Evolutionary conservation across 2,888 invertebrate species (phyloP).

Genomic region (Metopia argyrocephala): DNA sequence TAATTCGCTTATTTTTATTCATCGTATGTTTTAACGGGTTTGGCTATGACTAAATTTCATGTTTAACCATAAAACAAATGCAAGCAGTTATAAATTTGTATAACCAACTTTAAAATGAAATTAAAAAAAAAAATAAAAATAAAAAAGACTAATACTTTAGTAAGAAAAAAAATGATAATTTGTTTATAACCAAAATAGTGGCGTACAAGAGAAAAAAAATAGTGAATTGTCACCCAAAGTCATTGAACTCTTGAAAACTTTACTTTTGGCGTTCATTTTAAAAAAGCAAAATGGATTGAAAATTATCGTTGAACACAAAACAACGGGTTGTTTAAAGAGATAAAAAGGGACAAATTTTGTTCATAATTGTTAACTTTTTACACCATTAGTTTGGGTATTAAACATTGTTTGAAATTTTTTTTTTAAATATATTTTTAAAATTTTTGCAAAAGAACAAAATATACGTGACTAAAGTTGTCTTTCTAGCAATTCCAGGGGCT

Average conservation of each 20-base stretch:
- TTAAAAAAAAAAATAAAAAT: conserved; percentile 4
- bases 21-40: conserved; percentile 16
- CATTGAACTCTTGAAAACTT: conserved; percentile 58
- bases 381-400: conserved; percentile 25
- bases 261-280: conserved; percentile 55
- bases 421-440: too few relatives aligned
- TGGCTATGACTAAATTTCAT: conserved; percentile 37
- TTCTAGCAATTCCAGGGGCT: too few relatives aligned
- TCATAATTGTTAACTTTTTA: conserved; percentile 43
- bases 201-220: too few relatives aligned
- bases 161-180: conserved; percentile 4
- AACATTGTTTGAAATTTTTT: conserved; percentile 40
- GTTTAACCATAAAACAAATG: conserved; percentile 53
- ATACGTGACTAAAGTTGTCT: too few relatives aligned
- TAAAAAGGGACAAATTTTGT: conserved; percentile 18
- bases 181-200: conserved; percentile 21
- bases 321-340: not conserved
- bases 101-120: conserved; percentile 1
- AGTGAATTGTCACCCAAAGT: conserved; percentile 38
- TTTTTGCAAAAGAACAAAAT: too few relatives aligned
- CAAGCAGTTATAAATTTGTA: conserved; percentile 51
- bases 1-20: too few relatives aligned
- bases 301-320: conserved; percentile 40
- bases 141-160: too few relatives aligned
- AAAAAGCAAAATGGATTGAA: conserved; percentile 20